Evolutionary conservation across 2,797 vertebrate genomes (phyloP), one percentile per base, ranked within the genome.

Genomic region (Pterois miles): DNA sequence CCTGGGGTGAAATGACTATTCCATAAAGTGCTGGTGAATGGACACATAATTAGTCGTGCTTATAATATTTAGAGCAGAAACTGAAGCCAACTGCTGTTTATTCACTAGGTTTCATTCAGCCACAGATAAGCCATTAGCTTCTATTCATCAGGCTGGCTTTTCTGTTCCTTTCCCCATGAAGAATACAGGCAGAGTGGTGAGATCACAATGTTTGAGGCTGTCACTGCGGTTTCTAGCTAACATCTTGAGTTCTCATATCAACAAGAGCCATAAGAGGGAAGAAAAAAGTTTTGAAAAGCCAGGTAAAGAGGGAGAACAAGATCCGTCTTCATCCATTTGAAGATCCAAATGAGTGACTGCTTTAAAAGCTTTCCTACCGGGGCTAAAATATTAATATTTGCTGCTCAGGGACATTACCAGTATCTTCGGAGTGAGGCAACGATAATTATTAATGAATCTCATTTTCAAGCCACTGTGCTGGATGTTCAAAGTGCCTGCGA

Each of bases 361-460:
- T 94, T 89, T 90, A 91, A 94, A 95, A 94, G 88, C 88, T 89
- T 90, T 88, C 78, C 81, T 71, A 78, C 70, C 4, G 29, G 75
- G 69, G 74, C 71, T 94, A 74, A 94, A 94, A 95, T 93, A 94
- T 95, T 93, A 86, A 94, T 93, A 89, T 89, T 89, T 83, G 80
- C 88, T 89, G 80, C 89, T 88, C 73, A 68, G 69, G 71, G 91
- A 83, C 83, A 86, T 93, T 91, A 86, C 76, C 76, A 86, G 82
- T 82, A 81, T 88, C 70, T 66, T 80, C 40, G 48, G 85, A 90
- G 85, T 65, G 84, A 88, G 74, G 85, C 85, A 74, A 71, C 23
- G 66, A 93, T 91, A 89, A 92, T 94, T 91, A 93, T 94, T 92
- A 93, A 93, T 93, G 91, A 89, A 88, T 88, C 80, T 88, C 79